Evolutionary conservation across 2,797 vertebrate genomes (phyloP), one percentile per base, ranked within the genome.

Genomic region (Acestrorhynchus altus): DNA sequence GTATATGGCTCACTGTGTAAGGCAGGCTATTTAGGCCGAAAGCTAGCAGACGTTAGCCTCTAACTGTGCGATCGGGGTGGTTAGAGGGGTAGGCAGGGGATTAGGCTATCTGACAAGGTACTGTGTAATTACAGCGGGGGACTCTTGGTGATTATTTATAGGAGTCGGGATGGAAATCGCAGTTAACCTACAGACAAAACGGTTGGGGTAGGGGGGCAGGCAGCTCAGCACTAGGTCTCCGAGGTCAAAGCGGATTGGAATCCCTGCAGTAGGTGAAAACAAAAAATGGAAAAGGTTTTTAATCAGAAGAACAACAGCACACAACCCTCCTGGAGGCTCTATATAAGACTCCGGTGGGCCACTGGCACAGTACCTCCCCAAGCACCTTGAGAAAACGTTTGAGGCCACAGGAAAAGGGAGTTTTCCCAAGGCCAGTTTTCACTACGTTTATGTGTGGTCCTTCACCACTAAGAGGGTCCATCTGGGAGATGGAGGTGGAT

Each of bases 221-320:
- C n/a, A 8, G 54, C 40, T 74, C 57, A 74, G 67, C 35, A 31
- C 61, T 42, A 73, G 40, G 70, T 83, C 76, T 67, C 72, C 20
- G 54, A 68, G 83, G 80, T 80, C 60, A 78, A 51, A 52, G 31
- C 20, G 52, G 72, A 35, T 59, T 82, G 77, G 79, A 80, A 81
- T 84, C 79, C 79, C 70, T 13, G 56, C 8, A 1, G 72, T 70
- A 72, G 51, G 76, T 70, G 24, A 51, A 76, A 83, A 76, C 57
- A 60, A 83, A 35, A 80, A 74, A 40, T 83, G 83, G 82, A 83
- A 88, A 87, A 87, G 86, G 65, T 77, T 86, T 83, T 84, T 83
- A 77, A 86, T 83, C 76, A 83, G 81, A 86, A 84, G 61, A 40
- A 82, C 86, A 86, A 78, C 67, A 72, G 67, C 85, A 83, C 81